Conservation (phyloP, 1,140 invertebrate genomes). For the Hirudo medicinalis region DNA sequence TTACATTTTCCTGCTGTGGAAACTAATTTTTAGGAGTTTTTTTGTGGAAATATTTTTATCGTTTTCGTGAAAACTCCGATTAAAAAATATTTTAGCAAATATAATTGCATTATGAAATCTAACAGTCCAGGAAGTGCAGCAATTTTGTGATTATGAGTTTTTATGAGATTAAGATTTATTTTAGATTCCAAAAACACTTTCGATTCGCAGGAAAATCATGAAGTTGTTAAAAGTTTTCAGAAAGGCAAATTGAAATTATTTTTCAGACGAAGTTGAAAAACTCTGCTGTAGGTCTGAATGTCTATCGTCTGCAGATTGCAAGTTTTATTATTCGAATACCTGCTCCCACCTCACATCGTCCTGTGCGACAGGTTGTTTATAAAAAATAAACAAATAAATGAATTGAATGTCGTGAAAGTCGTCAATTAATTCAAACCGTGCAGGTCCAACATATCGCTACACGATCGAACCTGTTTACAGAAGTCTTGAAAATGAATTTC, state of each 20-base stretch:
- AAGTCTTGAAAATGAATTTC: conserved; percentile 23
- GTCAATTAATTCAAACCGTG: neutral
- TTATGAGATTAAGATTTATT: too few relatives aligned
- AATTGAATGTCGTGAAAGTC: neutral
- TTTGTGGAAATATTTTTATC: too few relatives aligned
- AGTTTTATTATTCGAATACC: neutral
- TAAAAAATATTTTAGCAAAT: too few relatives aligned
- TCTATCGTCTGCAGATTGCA: conserved; percentile 1
- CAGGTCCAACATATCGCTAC: conserved; percentile 27
- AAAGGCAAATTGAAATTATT: conserved; percentile 17
- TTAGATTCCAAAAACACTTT: too few relatives aligned
- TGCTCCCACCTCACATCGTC: neutral
- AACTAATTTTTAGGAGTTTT: too few relatives aligned
- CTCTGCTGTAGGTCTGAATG: conserved; percentile 28
- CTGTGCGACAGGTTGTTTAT: neutral
- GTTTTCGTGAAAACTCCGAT: too few relatives aligned
- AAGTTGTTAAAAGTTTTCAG: too few relatives aligned
- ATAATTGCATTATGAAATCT: too few relatives aligned
- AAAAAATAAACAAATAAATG: neutral
- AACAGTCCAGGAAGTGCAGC: too few relatives aligned
- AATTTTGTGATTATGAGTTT: too few relatives aligned
- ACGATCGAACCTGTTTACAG: conserved; percentile 24
- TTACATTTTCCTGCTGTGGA: too few relatives aligned
- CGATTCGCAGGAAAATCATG: too few relatives aligned
- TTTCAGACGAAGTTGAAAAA: conserved; percentile 26